Conservation (phyloP, 2,888 invertebrate species). For the Leucophenga montana region DNA sequence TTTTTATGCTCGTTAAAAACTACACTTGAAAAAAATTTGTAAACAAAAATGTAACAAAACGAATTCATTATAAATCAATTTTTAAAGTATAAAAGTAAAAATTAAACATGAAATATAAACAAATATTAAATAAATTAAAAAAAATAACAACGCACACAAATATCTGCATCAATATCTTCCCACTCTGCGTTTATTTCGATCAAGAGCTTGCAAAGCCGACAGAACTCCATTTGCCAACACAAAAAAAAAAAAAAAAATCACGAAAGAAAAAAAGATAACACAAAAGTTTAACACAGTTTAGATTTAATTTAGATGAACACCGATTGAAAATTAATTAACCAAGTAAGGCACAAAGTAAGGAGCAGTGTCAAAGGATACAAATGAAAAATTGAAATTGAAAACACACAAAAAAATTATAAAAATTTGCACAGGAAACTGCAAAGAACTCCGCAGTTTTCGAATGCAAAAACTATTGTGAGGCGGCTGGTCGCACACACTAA, state of each 20-base stretch:
- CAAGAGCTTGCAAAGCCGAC: slow-evolving; percentile 62
- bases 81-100: too few species aligned
- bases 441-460: not conserved
- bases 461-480: not conserved
- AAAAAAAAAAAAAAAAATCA: slow-evolving; percentile 26
- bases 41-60: too few species aligned
- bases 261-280: slow-evolving; percentile 12
- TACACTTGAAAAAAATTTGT: too few species aligned
- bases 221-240: slow-evolving; percentile 55
- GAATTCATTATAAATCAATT: too few species aligned
- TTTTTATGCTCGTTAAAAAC: too few species aligned
- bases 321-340: not conserved
- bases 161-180: slow-evolving; percentile 62
- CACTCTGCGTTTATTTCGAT: slow-evolving; percentile 68
- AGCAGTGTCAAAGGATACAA: not conserved
- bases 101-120: not conserved
- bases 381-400: slow-evolving; percentile 12
- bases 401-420: not conserved
- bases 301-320: too few species aligned
- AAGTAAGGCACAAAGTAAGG: not conserved
- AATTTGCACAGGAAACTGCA: not conserved
- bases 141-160: slow-evolving; percentile 68
- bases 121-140: not conserved
- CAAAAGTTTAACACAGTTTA: slow-evolving; percentile 24
- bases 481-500: not conserved